A percentile compares a stretch with the other conserved stretches of the same genome.
phyloP scores from a whole-genome alignment of 2,113 vertebrate species.

The Hyperoodon ampullatus region DNA sequence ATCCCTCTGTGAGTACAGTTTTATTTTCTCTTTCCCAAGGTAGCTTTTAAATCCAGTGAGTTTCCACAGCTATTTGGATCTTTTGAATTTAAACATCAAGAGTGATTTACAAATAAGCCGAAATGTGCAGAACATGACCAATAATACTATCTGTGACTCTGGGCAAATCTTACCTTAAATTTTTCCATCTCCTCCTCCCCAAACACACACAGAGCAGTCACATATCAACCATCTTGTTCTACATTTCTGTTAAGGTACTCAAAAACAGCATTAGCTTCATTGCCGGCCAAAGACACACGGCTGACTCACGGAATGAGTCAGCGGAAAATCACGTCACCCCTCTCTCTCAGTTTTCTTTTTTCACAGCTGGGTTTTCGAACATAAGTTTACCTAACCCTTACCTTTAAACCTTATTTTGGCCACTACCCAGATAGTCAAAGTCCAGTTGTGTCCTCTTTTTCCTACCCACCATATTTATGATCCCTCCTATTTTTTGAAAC shows the following conservation, averaged over 20 bases:
- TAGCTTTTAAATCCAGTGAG: neutral
- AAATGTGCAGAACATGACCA: neutral
- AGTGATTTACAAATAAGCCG: neutral
- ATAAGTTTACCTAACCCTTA: neutral
- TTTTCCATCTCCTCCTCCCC: neutral
- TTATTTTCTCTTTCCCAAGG: neutral
- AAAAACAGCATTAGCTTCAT: neutral
- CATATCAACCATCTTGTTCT: neutral
- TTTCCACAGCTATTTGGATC: neutral
- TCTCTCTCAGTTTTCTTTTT: neutral
- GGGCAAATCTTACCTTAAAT: neutral
- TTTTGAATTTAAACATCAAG: conserved; percentile 30
- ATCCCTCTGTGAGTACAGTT: neutral
- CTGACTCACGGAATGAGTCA: neutral
- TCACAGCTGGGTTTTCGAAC: neutral
- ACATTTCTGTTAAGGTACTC: neutral
- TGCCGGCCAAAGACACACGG: neutral
- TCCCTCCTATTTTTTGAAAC: neutral
- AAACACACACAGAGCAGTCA: neutral
- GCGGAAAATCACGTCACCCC: neutral
- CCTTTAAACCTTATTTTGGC: neutral
- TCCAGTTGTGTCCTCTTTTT: neutral
- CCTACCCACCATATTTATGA: neutral
- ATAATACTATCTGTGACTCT: neutral
- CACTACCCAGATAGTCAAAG: neutral